phyloP scores from a whole-genome alignment of 2,797 vertebrate species.

The Carcharodon carcharias region DNA sequence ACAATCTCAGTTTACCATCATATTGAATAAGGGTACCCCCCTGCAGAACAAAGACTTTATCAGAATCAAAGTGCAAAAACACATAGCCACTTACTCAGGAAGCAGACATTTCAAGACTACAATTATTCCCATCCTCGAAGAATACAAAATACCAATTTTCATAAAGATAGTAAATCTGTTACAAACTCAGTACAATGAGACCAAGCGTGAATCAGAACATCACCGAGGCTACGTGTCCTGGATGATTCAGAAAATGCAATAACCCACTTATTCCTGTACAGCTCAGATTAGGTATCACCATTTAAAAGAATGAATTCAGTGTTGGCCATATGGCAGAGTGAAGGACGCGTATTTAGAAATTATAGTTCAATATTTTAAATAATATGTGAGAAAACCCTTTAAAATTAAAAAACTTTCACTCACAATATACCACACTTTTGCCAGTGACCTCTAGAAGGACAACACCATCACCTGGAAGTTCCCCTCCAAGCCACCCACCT shows the following conservation, averaged over 20 bases:
- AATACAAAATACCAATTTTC: not conserved
- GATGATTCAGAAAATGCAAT: not conserved
- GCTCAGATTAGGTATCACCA: not conserved
- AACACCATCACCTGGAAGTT: not conserved
- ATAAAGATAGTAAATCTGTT: not conserved
- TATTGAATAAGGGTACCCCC: slow-evolving; percentile 93
- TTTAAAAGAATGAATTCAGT: not conserved
- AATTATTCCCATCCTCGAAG: not conserved
- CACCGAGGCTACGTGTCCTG: not conserved
- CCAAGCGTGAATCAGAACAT: not conserved
- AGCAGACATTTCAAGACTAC: not conserved
- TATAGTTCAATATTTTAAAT: not conserved
- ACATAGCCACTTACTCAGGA: not conserved
- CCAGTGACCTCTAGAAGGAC: not conserved
- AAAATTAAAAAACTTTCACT: not conserved
- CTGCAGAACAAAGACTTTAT: slow-evolving; percentile 53
- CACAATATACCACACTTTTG: not conserved
- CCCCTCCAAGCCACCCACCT: not conserved
- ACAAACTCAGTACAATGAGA: not conserved
- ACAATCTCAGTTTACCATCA: slow-evolving; percentile 80
- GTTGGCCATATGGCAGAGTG: not conserved
- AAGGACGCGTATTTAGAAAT: not conserved
- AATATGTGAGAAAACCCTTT: not conserved
- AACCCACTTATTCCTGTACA: not conserved
- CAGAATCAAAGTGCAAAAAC: slow-evolving; percentile 29